Evolutionary conservation across 2,888 invertebrate species (phyloP).

Genomic region (Ornithoptera alexandrae): DNA sequence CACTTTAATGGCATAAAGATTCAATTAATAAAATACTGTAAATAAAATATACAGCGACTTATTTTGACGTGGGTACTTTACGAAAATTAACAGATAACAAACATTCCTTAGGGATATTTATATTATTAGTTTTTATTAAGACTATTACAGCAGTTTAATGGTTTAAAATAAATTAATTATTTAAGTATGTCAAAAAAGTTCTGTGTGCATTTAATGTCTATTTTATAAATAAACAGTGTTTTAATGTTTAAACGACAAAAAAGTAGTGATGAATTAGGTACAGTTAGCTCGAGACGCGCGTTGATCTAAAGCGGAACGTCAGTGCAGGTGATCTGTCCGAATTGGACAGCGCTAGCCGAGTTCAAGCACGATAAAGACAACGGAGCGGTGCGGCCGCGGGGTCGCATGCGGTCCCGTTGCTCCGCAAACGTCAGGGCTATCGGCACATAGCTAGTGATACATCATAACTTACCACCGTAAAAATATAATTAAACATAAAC

Average conservation of each 20-base stretch:
- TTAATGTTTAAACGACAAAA: slow-evolving; percentile 2
- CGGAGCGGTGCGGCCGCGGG: slow-evolving; percentile 19
- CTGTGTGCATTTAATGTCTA: too few relatives aligned
- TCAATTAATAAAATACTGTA: neutral
- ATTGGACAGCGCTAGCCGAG: slow-evolving; percentile 16
- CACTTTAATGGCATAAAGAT: neutral
- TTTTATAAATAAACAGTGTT: neutral
- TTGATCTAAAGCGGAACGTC: neutral
- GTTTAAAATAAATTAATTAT: too few relatives aligned
- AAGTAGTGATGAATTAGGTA: neutral
- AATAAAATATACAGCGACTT: too few relatives aligned
- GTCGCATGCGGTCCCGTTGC: slow-evolving; percentile 44
- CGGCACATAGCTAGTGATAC: neutral
- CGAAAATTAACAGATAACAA: too few relatives aligned
- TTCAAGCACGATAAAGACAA: slow-evolving; percentile 23
- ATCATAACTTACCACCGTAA: neutral
- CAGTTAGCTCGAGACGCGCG: slow-evolving; percentile 2
- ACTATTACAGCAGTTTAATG: too few relatives aligned
- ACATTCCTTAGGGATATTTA: too few relatives aligned
- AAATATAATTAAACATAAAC: neutral
- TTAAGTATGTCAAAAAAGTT: too few relatives aligned
- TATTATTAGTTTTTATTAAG: too few relatives aligned
- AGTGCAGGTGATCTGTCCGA: slow-evolving; percentile 20
- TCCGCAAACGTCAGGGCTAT: slow-evolving; percentile 18
- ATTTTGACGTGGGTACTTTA: too few relatives aligned